phyloP scores from a whole-genome alignment of 2,113 vertebrate species.

The Cynoglossus semilaevis region DNA sequence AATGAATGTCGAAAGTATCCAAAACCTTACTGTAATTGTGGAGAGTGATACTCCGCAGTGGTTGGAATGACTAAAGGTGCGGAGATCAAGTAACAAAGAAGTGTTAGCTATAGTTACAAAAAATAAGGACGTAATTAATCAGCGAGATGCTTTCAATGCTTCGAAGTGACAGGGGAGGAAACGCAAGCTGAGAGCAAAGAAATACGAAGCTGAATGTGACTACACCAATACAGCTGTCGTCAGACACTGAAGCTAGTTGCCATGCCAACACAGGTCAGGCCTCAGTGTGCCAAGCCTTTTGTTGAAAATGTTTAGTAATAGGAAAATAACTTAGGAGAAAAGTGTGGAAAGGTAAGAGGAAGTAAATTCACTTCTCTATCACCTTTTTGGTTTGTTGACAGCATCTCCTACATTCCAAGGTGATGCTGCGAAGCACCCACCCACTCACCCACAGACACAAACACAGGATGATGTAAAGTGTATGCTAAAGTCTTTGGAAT shows the following conservation, averaged over 20 bases:
- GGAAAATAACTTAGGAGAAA: slow-evolving; percentile 4
- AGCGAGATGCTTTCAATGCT: not conserved
- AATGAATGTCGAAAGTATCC: too few relatives aligned
- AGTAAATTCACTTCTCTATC: slow-evolving; percentile 7
- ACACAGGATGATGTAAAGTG: too few relatives aligned
- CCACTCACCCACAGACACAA: too few relatives aligned
- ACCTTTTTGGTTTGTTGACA: not conserved
- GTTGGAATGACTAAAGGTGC: not conserved
- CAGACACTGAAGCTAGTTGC: slow-evolving; percentile 54
- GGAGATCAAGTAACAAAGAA: not conserved
- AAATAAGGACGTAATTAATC: not conserved
- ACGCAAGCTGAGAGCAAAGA: slow-evolving; percentile 4
- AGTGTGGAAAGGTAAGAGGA: not conserved
- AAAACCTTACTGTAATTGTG: too few relatives aligned
- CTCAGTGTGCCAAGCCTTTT: slow-evolving; percentile 25
- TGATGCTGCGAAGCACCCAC: too few relatives aligned
- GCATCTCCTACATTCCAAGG: slow-evolving; percentile 24
- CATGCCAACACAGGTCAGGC: slow-evolving; percentile 60
- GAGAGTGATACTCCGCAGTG: too few relatives aligned
- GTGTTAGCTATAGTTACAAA: not conserved
- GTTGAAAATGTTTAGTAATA: slow-evolving; percentile 6
- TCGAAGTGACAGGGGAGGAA: not conserved
- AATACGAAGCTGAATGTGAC: slow-evolving; percentile 6
- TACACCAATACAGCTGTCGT: slow-evolving; percentile 27
- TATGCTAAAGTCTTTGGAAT: too few relatives aligned